phyloP scores from a whole-genome alignment of 2,797 vertebrate species.

The Buceros bicornis region DNA sequence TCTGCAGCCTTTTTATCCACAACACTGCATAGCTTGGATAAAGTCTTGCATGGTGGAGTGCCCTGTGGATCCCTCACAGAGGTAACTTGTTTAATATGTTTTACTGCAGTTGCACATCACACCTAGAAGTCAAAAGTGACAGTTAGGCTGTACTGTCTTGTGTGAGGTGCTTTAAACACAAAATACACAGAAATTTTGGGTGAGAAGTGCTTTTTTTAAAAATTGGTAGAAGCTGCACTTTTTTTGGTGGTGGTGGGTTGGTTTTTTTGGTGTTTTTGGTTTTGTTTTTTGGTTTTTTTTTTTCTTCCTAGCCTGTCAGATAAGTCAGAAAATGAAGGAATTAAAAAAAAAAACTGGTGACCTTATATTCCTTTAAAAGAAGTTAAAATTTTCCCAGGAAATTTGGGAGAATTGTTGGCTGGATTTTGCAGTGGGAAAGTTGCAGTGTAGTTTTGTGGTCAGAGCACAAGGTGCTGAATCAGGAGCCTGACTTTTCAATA shows the following conservation, averaged over 20 bases:
- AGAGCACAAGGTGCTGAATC: background rate
- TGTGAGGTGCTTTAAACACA: background rate
- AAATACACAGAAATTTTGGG: background rate
- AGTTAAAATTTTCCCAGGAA: background rate
- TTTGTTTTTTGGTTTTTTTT: background rate
- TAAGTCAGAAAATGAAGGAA: background rate
- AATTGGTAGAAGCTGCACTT: background rate
- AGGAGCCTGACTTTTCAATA: background rate
- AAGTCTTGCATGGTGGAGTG: conserved; percentile 83
- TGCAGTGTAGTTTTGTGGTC: background rate
- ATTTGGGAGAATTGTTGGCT: background rate
- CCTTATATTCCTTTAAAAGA: background rate
- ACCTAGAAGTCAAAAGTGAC: background rate
- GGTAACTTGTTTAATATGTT: conserved; percentile 69
- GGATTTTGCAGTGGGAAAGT: background rate
- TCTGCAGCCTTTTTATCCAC: conserved; percentile 81
- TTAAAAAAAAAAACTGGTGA: background rate
- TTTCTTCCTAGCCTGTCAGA: background rate
- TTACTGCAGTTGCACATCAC: background rate
- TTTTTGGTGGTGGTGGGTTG: background rate
- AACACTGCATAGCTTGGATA: conserved; percentile 79
- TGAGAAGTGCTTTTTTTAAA: background rate
- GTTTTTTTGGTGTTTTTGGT: too few species aligned
- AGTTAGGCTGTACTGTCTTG: background rate
- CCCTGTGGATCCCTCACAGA: conserved; percentile 87